Base-by-base conservation (phyloP, 1,140 invertebrate genomes). In the Akabosia matsudoensis region DNA sequence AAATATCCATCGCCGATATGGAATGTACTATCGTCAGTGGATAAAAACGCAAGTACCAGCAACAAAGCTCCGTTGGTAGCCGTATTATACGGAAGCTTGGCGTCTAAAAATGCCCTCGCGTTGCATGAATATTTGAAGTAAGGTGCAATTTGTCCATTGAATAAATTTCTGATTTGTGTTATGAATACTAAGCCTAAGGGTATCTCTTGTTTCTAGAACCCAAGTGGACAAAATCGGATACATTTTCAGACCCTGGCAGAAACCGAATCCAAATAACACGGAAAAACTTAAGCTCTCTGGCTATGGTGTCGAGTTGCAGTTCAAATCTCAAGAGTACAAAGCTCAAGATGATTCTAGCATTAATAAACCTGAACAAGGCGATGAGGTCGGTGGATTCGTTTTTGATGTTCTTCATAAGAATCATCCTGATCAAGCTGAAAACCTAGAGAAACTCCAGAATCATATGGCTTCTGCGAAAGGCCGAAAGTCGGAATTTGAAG, bases 281-380 rank as follows among this genome's bases (percentile, higher is more conserved):
- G 86, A 79, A 88, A 90, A 85, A 83, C 95, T 83, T 83, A 80
- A 92, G 31, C 87, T 99, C 7, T 96, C 96, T 45, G 98, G 98
- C 0, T 99, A 99, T 88, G 97, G 97, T 33, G 97, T 99, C 0
- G 98, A 99, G 85, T 85, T 99, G 33, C 96, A 98, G 84, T 93
- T 70, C 24, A 61, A 61, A 61, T 61, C 95, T 73, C 99, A 97
- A 0, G 98, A 99, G 86, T 99, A 99, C 83, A 99, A 99, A 87
- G 97, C 96, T 54, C 94, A 98, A 83, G 97, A 99, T 88, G 97
- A 99, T 86, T 90, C 90, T 45, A 31, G n/a, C 89, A 90, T 83
- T 89, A 92, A 13, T 88, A 91, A 86, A 86, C 81, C 77, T 82
- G 83, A 90, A 79, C 85, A 87, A 75, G 87, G 88, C 33, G 90